Base-by-base conservation (phyloP, 92 coral and sea anemone species). In the Epizoanthus scotinus region DNA sequence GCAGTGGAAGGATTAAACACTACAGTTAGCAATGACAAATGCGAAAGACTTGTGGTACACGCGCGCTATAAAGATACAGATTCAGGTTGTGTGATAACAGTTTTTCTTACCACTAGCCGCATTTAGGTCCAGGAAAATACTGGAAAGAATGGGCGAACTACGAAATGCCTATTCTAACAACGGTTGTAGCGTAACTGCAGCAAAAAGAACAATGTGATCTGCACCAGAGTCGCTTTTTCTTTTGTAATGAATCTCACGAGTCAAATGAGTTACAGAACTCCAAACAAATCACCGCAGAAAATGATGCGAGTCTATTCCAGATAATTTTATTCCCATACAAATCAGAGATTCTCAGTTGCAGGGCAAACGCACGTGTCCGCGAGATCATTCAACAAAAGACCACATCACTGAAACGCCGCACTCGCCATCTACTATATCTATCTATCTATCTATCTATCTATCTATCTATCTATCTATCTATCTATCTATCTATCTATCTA, bases 81-180 rank as follows among this genome's bases (percentile, higher is more conserved):
- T 59, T 59, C 14, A 20, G 64, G 22, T 59, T 70, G 19, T 70
- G 55, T 7, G 60, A 12, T 36, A 21, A 47, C 73, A 67, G 49
- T 67, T 67, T 67, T 29, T 6, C 24, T 20, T 13, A 60, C 22
- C 44, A 36, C 42, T 36, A 5, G 42, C 42, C 42, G 42, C 42
- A n/a, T 57, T 57, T 25, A 57, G 62, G 62, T 57, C 62, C 62
- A 57, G 62, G 62, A 25, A 57, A 57, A 57, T 18, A n/a, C n/a
- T n/a, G n/a, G n/a, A n/a, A n/a, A n/a, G n/a, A n/a, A n/a, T n/a
- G n/a, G n/a, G n/a, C n/a, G n/a, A n/a, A n/a, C n/a, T n/a, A n/a
- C n/a, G n/a, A n/a, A n/a, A n/a, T n/a, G n/a, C 62, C 24, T 57
- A 18, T 57, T 57, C 62, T 57, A 1, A 57, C 62, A 6, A 57